A percentile compares a stretch with the other conserved stretches of the same genome.
These are phyloP conservation scores for Varecia variegata DNA, from an alignment of 2,797 vertebrate genomes.

Conservation along the genomic window DNA sequence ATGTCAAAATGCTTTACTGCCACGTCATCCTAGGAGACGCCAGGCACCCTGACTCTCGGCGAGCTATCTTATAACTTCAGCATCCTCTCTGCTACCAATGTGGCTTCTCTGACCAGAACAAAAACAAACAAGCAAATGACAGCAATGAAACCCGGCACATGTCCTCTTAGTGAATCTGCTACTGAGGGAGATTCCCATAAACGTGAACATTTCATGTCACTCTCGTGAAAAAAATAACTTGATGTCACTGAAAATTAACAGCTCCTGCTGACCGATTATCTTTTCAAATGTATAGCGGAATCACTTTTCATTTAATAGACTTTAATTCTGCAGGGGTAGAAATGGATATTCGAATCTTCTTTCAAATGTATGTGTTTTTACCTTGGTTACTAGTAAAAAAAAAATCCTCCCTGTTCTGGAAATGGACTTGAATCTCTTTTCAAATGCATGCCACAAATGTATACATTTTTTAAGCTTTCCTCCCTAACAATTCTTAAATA, in stretches of 20 bases:
- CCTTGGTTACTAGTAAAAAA: neutral
- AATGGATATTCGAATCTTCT: neutral
- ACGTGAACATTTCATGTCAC: neutral
- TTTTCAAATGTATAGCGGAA: no score
- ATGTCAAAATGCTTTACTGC: neutral
- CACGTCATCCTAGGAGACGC: fast-evolving
- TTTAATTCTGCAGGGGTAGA: neutral
- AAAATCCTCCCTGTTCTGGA: neutral
- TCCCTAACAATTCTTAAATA: neutral
- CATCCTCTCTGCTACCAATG: fast-evolving
- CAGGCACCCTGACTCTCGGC: fast-evolving
- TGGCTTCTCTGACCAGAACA: neutral
- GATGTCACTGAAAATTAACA: fast-evolving
- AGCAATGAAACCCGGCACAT: no score
- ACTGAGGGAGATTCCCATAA: neutral
- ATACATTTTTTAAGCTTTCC: neutral
- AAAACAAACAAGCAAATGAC: neutral
- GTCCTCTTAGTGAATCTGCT: fast-evolving
- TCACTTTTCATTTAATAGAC: neutral
- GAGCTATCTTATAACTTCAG: fast-evolving
- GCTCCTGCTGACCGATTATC: fast-evolving
- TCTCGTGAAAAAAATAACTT: neutral
- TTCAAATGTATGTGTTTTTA: neutral
- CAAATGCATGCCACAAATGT: fast-evolving
- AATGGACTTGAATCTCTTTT: neutral